These are phyloP conservation scores for Ianthella basta DNA, from an alignment of 37 sponge, comb jelly and placozoan genomes.

Conservation along the genomic window DNA sequence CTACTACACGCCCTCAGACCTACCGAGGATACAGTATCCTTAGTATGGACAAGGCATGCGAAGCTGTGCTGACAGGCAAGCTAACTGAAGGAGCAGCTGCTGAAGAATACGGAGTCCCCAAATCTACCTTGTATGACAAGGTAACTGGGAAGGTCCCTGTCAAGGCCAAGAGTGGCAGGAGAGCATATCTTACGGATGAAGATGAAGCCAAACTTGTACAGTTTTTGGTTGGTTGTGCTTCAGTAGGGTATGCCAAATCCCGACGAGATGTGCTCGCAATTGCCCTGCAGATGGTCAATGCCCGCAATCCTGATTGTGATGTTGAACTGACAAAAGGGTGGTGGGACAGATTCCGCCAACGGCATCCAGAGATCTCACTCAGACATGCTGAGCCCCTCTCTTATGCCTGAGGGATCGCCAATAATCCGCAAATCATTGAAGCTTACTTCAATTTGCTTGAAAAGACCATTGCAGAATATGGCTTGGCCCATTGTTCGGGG, in stretches of 20 bases:
- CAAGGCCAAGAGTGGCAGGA: neutral
- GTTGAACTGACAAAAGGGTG: constrained; percentile 15
- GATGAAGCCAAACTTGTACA: neutral
- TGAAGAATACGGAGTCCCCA: neutral
- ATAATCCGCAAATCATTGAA: neutral
- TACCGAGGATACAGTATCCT: no score
- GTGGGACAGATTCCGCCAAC: constrained; percentile 28
- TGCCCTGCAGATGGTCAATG: neutral
- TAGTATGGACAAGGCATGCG: no score
- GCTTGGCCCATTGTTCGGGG: neutral
- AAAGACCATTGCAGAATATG: neutral
- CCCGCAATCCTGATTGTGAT: neutral
- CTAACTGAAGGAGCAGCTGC: no score
- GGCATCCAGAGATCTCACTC: neutral
- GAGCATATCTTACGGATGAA: neutral
- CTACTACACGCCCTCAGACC: no score
- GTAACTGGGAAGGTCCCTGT: neutral
- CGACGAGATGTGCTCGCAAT: neutral
- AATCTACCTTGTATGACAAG: neutral
- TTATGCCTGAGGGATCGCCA: neutral
- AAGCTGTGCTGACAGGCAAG: no score
- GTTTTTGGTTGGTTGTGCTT: neutral
- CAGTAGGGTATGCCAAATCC: neutral
- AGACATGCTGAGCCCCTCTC: neutral
- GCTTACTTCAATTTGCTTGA: neutral